Evolutionary conservation across 2,113 vertebrate species (phyloP).

Genomic region (Suricata suricatta): DNA sequence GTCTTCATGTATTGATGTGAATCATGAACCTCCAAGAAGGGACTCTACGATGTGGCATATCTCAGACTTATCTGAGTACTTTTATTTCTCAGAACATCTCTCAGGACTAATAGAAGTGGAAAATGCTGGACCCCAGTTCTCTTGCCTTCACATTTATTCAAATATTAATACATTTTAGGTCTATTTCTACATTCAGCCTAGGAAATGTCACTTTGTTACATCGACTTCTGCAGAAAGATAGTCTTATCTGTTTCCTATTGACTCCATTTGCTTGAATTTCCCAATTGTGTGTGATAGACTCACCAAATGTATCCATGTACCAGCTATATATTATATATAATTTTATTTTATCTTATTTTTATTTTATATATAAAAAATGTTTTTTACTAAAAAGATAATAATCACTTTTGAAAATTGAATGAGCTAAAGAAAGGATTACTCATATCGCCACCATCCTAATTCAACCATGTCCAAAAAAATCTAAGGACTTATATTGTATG

Average conservation of each 20-base stretch:
- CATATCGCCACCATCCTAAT: neutral
- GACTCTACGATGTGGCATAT: neutral
- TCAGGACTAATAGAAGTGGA: neutral
- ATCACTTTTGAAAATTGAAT: neutral
- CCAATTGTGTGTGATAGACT: neutral
- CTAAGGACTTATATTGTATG: neutral
- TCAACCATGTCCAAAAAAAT: neutral
- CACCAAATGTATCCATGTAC: neutral
- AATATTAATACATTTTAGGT: neutral
- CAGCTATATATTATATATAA: neutral
- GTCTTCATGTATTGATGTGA: neutral
- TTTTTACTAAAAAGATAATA: neutral
- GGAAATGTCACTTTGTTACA: neutral
- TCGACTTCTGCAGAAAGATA: neutral
- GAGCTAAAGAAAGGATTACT: neutral
- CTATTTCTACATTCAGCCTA: neutral
- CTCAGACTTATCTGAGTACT: neutral
- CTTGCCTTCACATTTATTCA: neutral
- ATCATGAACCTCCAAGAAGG: neutral
- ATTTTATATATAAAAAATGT: neutral
- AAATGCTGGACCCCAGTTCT: neutral
- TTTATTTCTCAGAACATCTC: neutral
- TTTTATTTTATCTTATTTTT: neutral
- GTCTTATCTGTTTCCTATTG: neutral
- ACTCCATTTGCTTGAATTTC: neutral